Percentiles rank a stretch among this genome's conserved stretches.
Evolutionary conservation across 2,797 vertebrate genomes (phyloP).

Genomic region (Neosalanx taihuensis): DNA sequence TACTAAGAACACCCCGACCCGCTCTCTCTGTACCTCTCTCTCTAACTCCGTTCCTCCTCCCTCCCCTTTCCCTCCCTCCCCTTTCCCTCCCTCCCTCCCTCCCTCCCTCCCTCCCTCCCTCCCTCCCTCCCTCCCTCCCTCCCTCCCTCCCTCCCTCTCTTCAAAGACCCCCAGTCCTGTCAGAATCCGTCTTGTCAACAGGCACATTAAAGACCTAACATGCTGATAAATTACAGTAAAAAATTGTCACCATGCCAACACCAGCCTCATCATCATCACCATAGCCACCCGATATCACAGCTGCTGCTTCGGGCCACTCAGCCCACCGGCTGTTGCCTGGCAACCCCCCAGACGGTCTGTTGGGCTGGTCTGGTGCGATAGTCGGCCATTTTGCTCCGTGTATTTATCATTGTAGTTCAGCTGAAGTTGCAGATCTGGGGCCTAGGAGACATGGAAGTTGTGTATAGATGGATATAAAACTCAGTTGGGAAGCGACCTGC

Average conservation of each 20-base stretch:
- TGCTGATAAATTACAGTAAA: conserved; percentile 72
- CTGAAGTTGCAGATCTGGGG: conserved; percentile 19
- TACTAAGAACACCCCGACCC: too few relatives aligned
- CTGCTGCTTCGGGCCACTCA: conserved; percentile 47
- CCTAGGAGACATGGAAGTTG: neutral
- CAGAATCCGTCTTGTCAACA: conserved; percentile 41
- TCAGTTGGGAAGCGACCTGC: too few relatives aligned
- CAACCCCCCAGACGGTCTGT: conserved; percentile 66
- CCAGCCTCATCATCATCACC: conserved; percentile 24
- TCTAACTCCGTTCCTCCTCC: too few relatives aligned
- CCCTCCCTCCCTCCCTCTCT: conserved; percentile 45
- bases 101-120: conserved; percentile 34
- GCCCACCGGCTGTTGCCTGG: conserved; percentile 70
- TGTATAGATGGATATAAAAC: too few relatives aligned
- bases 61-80: conserved; percentile 37
- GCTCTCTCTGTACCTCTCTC: too few relatives aligned
- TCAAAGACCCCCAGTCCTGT: too few relatives aligned
- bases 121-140: conserved; percentile 37
- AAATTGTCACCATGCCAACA: too few relatives aligned
- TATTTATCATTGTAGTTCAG: too few relatives aligned
- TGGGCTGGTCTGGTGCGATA: neutral
- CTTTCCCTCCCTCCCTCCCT: conserved; percentile 46
- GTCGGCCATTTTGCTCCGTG: too few relatives aligned
- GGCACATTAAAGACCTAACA: conserved; percentile 73
- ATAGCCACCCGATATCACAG: conserved; percentile 53